Percentiles rank a stretch among this genome's conserved stretches.
phyloP scores from a whole-genome alignment of 2,797 vertebrate species.

The Coregonus ussuriensis region DNA sequence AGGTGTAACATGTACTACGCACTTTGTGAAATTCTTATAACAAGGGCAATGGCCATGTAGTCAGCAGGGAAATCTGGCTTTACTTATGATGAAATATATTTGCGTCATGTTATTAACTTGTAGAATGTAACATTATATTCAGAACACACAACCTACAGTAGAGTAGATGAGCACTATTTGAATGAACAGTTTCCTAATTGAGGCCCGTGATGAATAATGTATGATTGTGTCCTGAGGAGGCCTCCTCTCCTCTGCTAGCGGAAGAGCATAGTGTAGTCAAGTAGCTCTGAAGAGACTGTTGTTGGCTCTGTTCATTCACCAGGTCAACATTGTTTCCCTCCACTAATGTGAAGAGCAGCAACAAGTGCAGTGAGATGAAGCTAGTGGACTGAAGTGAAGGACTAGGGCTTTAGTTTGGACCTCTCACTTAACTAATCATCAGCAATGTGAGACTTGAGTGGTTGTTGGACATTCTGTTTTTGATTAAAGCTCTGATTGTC shows the following conservation, averaged over 20 bases:
- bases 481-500: constrained; percentile 48
- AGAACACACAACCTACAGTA: constrained; percentile 33
- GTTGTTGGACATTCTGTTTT: constrained; percentile 30
- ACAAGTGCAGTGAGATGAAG: constrained; percentile 27
- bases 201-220: constrained; percentile 56
- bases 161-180: constrained; percentile 35
- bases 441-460: constrained; percentile 24
- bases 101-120: too few species aligned
- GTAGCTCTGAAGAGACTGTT: constrained; percentile 55
- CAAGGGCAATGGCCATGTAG: background rate
- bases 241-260: constrained; percentile 37
- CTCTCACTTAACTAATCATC: constrained; percentile 15
- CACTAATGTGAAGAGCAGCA: constrained; percentile 24
- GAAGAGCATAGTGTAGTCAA: constrained; percentile 25
- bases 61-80: too few species aligned
- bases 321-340: constrained; percentile 35
- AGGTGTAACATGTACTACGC: background rate
- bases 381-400: constrained; percentile 22
- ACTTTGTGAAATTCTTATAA: background rate
- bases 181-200: constrained; percentile 44
- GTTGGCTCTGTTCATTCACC: constrained; percentile 51
- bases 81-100: too few species aligned
- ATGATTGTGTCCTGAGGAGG: constrained; percentile 36
- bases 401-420: background rate
- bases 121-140: too few species aligned